Evolutionary conservation across 2,888 invertebrate genomes (phyloP), one percentile per base, ranked within the genome.

Genomic region (Oligia fasciuncula): DNA sequence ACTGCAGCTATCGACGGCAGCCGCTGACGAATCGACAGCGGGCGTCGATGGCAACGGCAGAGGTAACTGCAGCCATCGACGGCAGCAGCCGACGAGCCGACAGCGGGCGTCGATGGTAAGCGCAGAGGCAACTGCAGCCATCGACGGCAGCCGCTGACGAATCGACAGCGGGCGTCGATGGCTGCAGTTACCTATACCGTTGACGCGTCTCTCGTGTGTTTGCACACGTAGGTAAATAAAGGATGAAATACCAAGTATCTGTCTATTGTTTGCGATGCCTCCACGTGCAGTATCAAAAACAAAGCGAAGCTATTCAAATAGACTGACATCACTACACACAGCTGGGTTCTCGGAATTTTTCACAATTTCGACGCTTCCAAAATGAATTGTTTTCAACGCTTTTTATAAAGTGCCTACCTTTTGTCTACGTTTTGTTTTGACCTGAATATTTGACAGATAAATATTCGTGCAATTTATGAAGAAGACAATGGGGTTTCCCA

Each of bases 251-350:
- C 51, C 13, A 66, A 43, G 43, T 73, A 35, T 23, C 4, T 46
- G 19, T 49, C 54, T 35, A 67, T 73, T 85, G 81, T 83, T 85
- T 76, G 65, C 54, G 49, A 57, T 81, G 57, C 60, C 19, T 62
- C 17, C 43, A 70, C 70, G 67, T 67, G 67, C 66, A 68, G 54
- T 49, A 67, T n/a, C 72, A 35, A 54, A 73, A 57, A 76, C 77
- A 76, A 75, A 76, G 76, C 63, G 57, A 60, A 1, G 29, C 65
- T 73, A 54, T 73, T 72, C 70, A 82, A 74, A 82, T 67, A 72
- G 13, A 49, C 77, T 77, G 77, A 67, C 81, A 73, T 63, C 66
- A 68, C 60, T 62, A 66, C 62, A 78, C 29, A 65, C 19, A 40
- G n/a, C 46, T 23, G 17, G 17, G 46, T 71, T 85, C 71, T 14